Evolutionary conservation across 2,888 invertebrate species (phyloP).

Genomic region (Eilema sororculum): DNA sequence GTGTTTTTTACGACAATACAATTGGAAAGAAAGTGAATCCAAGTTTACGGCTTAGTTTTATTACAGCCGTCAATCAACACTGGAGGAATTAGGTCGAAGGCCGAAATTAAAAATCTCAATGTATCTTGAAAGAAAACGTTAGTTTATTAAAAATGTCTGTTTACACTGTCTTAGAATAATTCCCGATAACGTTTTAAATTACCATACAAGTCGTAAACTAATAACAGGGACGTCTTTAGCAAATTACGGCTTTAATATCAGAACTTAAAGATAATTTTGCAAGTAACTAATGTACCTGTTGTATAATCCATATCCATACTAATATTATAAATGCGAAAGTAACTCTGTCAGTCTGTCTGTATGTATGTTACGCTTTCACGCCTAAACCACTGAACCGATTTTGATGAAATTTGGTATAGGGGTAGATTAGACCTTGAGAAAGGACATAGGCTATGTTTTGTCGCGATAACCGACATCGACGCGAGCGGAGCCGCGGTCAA

Average conservation of each 20-base stretch:
- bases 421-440: too few species aligned
- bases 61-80: conserved; percentile 30
- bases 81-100: conserved; percentile 15
- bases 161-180: conserved; percentile 3
- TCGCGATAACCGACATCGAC: too few species aligned
- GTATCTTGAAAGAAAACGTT: conserved; percentile 1
- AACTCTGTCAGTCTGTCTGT: too few species aligned
- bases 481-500: too few species aligned
- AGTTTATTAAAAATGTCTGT: conserved; percentile 1
- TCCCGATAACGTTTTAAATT: not conserved
- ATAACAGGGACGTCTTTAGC: conserved; percentile 7
- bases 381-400: too few species aligned
- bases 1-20: conserved; percentile 32
- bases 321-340: too few species aligned
- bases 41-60: conserved; percentile 35
- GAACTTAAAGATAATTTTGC: not conserved
- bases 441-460: too few species aligned
- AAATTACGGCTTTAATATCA: not conserved
- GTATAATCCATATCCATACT: too few species aligned
- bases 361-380: too few species aligned
- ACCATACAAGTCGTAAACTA: not conserved
- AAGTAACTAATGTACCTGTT: not conserved
- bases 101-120: conserved; percentile 19
- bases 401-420: too few species aligned
- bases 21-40: conserved; percentile 40